Evolutionary conservation across 2,888 invertebrate species (phyloP), one percentile per base, ranked within the genome.

Genomic region (Anagyrus pseudococci): DNA sequence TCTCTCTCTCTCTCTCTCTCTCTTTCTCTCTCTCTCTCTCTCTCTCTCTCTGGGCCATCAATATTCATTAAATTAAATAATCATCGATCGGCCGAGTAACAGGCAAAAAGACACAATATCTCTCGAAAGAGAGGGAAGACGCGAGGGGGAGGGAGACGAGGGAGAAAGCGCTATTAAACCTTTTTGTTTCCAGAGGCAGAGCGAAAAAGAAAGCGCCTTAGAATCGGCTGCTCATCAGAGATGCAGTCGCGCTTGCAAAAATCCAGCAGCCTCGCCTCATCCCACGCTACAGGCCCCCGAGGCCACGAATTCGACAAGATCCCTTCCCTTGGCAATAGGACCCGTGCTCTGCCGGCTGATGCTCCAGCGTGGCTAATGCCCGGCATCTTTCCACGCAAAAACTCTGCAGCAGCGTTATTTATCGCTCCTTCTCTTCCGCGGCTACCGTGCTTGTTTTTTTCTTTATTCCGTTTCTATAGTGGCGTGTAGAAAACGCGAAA

Each of bases 341-440:
- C n/a, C n/a, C n/a, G n/a, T 7, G 10, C 19, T 40, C n/a, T 23
- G 29, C 4, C 10, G 33, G 13, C 47, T 52, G 55, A 25, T 37
- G 13, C 49, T 26, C 33, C 23, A 55, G 41, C 49, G 55, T 48
- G 41, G 59, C 59, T 60, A 60, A 54, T 53, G 54, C 59, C 41
- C 59, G 23, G 25, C 40, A 33, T n/a, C 13, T 7, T 19, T 4
- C 10, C 10, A 3, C 20, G n/a, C 44, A 41, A 43, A 46, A 60
- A 60, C 53, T 54, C 46, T 29, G 20, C 1, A n/a, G 53, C 47
- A 7, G 41, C 48, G 48, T 55, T 60, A 55, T 60, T 60, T 49
- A 55, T 60, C 60, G 59, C 26, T 22, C 19, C 53, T 15, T 60
- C 60, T 53, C 26, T 22, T 15, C 53, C 33, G 10, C 8, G 33